Base-by-base conservation (phyloP, 2,888 invertebrate species). In the Nomada fabriciana region DNA sequence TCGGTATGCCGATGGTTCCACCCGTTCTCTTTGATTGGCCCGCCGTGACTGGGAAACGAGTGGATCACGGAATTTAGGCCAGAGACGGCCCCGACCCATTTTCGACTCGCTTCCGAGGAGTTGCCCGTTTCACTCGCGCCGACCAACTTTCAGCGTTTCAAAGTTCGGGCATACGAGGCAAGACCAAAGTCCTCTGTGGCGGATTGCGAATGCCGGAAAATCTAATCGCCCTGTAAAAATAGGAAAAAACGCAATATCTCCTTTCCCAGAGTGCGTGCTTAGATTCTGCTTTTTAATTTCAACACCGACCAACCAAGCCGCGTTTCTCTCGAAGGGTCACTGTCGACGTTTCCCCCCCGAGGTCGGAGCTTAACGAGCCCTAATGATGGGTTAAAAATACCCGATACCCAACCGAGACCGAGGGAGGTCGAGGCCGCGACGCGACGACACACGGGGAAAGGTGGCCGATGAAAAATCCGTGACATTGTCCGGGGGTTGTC, bases 371-470 rank as follows among this genome's bases (percentile, higher is more conserved):
- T 73, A 80, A 80, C 63, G 63, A 68, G 43, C 57, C 63, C 25
- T 80, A 73, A 77, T 71, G 71, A 80, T 10, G 52, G 57, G 72
- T 73, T 80, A 80, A 80, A 80, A 80, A 80, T 80, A 73, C 11
- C 57, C 20, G 61, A 79, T 59, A 57, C 73, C 42, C 18, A n/a
- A 13, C n/a, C n/a, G 52, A 60, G 80, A 80, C 78, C 55, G 79
- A 50, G 43, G 29, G 43, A 29, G 55, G 52, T 73, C 63, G 73
- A 55, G 73, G 23, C 43, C 63, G 79, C 43, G 64, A 18, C 63
- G 79, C 43, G 64, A 18, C 64, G 52, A 60, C 36, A 59, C 29
- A 20, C 63, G 0, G 73, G 50, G 63, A 25, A 55, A 42, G 20
- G 20, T 18, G 18, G 11, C 29, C 7, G 15, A 4, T 36, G 53